Percentiles rank a stretch among this genome's conserved stretches.
Conservation (phyloP, 2,113 vertebrate genomes). For the Tychaedon coryphoeus region DNA sequence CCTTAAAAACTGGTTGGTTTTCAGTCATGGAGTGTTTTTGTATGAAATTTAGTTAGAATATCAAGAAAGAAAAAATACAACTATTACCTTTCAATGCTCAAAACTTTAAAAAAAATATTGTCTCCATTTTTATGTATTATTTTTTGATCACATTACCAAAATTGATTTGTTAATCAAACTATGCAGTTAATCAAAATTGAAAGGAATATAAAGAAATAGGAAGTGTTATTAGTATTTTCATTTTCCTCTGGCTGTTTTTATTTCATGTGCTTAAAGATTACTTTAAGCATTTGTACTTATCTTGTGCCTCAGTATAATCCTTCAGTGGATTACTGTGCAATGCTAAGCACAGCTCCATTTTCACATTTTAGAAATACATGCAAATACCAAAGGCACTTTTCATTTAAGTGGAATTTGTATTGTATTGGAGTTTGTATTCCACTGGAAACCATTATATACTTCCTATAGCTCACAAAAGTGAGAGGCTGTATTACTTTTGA, state of each 20-base stretch:
- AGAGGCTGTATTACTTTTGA: not conserved
- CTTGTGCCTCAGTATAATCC: conserved; percentile 9
- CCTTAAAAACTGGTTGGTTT: not conserved
- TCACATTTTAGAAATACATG: conserved; percentile 30
- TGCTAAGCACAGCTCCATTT: not conserved
- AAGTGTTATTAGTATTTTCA: not conserved
- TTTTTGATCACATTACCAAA: not conserved
- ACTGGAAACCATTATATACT: conserved; percentile 16
- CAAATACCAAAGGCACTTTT: conserved; percentile 25
- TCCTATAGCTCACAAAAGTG: not conserved
- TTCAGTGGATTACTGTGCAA: conserved; percentile 29
- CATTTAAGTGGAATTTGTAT: conserved; percentile 41
- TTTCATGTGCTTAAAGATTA: not conserved
- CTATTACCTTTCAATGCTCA: not conserved
- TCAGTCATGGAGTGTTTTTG: not conserved
- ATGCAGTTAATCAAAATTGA: not conserved
- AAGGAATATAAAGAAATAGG: not conserved
- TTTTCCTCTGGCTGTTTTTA: not conserved
- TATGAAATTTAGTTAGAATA: not conserved
- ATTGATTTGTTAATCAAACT: not conserved
- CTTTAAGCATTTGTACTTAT: conserved; percentile 35
- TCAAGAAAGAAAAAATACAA: not conserved
- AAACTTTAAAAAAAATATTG: not conserved
- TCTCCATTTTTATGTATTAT: not conserved
- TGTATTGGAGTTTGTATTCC: conserved; percentile 18